Base-by-base conservation (phyloP, 2,888 invertebrate species). In the Drosophila anomelani region DNA sequence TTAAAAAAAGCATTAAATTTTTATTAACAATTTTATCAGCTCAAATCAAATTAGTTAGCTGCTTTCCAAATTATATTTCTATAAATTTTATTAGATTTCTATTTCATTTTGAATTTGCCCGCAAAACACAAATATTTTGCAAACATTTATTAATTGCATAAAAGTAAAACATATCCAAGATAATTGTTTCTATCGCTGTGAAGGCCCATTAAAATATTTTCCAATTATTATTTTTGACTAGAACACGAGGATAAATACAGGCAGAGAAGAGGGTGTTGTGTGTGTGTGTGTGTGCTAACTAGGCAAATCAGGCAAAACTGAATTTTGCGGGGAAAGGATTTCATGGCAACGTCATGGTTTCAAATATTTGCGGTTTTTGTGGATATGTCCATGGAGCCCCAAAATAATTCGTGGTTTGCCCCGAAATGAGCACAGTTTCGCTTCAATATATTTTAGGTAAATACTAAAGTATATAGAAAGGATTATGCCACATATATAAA, bases 321-420 rank as follows among this genome's bases (percentile, higher is more conserved):
- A 44, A 56, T 23, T 43, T n/a, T 46, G 34, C 32, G 55, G 51
- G 43, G 23, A 53, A 39, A 55, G 53, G 73, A 72, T 62, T 39
- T 46, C 56, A 56, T 62, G 59, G 44, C 32, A 10, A 39, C 23
- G 39, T 29, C 44, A 36, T 56, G 69, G 75, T 68, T 75, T 59
- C 59, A 69, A 63, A 75, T 70, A 69, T 56, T 63, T 75, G 75
- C 70, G 75, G 75, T 63, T 70, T 75, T 70, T 75, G 54, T 9
- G 55, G 26, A 34, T 34, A 39, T 38, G 51, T 46, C 60, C 57
- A 36, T 43, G n/a, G 34, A 39, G 58, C 54, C 54, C 66, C 56
- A 39, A 75, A 75, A 75, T 75, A 47, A 59, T 76, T 76, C 70
- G 75, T 59, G 70, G 70, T 57, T 63, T 47, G 26, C 39, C 32